Conservation (phyloP, 2,888 invertebrate species). For the Trachelus troglodyta region DNA sequence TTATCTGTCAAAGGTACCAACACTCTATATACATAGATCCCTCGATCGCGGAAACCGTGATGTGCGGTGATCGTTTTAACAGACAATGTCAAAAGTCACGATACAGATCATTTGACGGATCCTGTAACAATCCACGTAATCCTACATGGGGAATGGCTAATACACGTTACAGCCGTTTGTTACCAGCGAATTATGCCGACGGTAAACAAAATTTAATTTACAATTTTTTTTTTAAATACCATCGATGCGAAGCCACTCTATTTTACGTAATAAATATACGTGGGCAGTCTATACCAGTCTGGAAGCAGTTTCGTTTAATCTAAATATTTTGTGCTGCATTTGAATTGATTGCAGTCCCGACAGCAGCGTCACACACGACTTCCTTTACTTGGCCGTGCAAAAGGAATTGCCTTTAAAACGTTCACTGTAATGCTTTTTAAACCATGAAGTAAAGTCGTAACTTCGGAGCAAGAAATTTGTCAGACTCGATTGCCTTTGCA, state of each 20-base stretch:
- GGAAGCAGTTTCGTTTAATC: constrained; percentile 24
- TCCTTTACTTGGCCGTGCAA: background rate
- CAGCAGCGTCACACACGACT: background rate
- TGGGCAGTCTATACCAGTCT: constrained; percentile 31
- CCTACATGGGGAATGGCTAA: constrained; percentile 86
- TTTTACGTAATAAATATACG: background rate
- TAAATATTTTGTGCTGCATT: background rate
- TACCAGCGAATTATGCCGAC: constrained; percentile 76
- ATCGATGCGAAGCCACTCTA: background rate
- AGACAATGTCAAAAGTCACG: constrained; percentile 68
- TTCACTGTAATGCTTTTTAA: background rate
- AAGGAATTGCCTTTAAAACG: background rate
- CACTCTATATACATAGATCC: background rate
- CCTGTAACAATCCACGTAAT: constrained; percentile 90
- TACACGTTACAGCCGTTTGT: constrained; percentile 75
- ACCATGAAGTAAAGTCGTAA: background rate
- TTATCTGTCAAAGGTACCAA: background rate
- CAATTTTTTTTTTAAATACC: background rate
- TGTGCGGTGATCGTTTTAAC: constrained; percentile 36
- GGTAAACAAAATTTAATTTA: constrained; percentile 65
- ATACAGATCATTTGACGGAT: constrained; percentile 88
- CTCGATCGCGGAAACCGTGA: background rate
- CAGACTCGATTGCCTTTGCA: background rate
- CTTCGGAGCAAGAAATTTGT: background rate
- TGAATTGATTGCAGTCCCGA: background rate